phyloP scores from a whole-genome alignment of 1,140 invertebrate genomes.

The Drosophila parabipectinata region DNA sequence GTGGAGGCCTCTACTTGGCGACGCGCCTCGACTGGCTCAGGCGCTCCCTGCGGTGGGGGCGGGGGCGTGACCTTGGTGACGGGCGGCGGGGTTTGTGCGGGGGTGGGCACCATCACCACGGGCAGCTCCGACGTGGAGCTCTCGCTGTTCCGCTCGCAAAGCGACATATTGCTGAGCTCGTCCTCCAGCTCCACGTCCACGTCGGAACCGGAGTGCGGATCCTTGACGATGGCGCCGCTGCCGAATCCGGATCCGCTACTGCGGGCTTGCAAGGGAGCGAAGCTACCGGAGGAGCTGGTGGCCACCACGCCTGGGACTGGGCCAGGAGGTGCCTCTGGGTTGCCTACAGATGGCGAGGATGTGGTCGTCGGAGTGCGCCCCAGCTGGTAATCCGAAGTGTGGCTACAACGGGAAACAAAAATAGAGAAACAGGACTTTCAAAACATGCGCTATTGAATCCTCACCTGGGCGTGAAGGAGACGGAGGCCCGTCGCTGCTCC shows the following conservation, averaged over 20 bases:
- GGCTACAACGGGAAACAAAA: conserved; percentile 7
- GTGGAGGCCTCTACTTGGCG: neutral
- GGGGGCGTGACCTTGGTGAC: conserved; percentile 58
- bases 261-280: conserved; percentile 20
- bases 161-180: conserved; percentile 47
- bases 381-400: conserved; percentile 37
- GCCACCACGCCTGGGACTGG: conserved; percentile 6
- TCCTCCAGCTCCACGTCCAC: conserved; percentile 57
- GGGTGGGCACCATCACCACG: conserved; percentile 20
- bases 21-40: neutral
- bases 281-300: conserved; percentile 15
- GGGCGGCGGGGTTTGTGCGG: conserved; percentile 53
- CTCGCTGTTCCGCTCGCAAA: conserved; percentile 52
- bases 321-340: neutral
- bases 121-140: conserved; percentile 46
- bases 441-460: neutral
- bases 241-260: conserved; percentile 9
- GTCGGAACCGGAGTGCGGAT: conserved; percentile 42
- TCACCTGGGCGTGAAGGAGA: conserved; percentile 74
- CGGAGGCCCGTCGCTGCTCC: conserved; percentile 84
- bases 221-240: conserved; percentile 38
- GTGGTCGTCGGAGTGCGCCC: conserved; percentile 25
- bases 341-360: conserved; percentile 27
- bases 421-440: conserved; percentile 1
- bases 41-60: conserved; percentile 13